A percentile compares a stretch with the other conserved stretches of the same genome.
phyloP scores from a whole-genome alignment of 2,113 vertebrate species.

The Pelecanoides urinatrix region DNA sequence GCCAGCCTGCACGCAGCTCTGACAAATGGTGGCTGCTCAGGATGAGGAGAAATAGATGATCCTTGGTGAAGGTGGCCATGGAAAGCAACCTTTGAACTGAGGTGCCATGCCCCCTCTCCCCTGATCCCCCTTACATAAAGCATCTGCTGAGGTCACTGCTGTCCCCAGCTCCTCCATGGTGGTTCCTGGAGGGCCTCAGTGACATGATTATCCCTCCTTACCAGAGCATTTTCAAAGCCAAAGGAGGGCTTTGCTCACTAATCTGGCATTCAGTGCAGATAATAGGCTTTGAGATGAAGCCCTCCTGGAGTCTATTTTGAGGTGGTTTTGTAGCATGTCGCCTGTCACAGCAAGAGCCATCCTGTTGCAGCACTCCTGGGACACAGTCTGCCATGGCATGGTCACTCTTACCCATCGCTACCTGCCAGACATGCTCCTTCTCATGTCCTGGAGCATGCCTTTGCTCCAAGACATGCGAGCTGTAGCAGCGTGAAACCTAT shows the following conservation, averaged over 20 bases:
- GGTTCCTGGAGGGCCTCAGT: slow-evolving; percentile 15
- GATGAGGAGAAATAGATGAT: neutral
- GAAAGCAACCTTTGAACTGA: neutral
- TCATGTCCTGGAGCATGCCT: neutral
- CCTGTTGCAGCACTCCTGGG: neutral
- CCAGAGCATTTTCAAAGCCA: slow-evolving; percentile 19
- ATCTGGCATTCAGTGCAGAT: slow-evolving; percentile 53
- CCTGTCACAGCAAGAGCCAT: neutral
- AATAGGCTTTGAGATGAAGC: slow-evolving; percentile 48
- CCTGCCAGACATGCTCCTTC: neutral
- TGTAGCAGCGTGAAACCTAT: neutral
- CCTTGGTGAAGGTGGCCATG: neutral
- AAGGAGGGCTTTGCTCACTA: slow-evolving; percentile 54
- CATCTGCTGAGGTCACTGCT: slow-evolving; percentile 45
- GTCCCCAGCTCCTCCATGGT: neutral
- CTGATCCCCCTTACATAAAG: slow-evolving; percentile 11
- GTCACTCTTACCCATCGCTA: neutral
- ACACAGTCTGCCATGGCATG: accelerated
- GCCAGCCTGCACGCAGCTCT: neutral
- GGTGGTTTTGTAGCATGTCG: slow-evolving; percentile 6
- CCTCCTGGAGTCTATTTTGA: slow-evolving; percentile 55
- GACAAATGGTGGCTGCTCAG: neutral
- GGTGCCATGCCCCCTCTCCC: neutral
- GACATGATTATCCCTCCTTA: slow-evolving; percentile 65
- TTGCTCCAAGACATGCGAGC: accelerated